Evolutionary conservation across 23 tunicate genomes (phyloP).

Genomic region (Trididemnum miniatum): DNA sequence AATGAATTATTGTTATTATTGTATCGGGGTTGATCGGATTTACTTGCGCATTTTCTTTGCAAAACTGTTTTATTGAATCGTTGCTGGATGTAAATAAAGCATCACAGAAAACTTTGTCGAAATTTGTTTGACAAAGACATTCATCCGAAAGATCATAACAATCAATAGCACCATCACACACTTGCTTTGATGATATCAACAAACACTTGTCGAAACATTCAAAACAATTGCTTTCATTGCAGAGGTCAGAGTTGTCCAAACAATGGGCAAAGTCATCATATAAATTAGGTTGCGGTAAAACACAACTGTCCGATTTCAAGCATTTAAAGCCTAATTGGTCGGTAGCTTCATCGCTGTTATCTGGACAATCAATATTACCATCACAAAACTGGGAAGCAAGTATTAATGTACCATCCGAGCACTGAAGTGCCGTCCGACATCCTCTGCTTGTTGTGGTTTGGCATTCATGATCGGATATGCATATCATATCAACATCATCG

Average conservation of each 20-base stretch:
- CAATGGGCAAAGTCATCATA: conserved; percentile 13
- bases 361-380: neutral
- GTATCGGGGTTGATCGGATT: too few species aligned
- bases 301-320: neutral
- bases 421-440: neutral
- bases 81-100: too few species aligned
- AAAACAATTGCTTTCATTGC: neutral
- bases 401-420: neutral
- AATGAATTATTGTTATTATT: too few species aligned
- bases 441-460: too few species aligned
- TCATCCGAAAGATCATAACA: conserved; percentile 1
- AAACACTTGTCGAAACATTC: neutral
- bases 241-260: neutral
- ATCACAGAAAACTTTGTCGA: too few species aligned
- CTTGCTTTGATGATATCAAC: neutral
- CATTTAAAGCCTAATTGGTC: neutral
- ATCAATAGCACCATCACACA: neutral
- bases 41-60: too few species aligned
- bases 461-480: neutral
- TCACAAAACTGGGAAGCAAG: neutral
- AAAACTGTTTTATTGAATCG: too few species aligned
- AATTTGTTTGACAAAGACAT: neutral
- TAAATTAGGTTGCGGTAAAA: neutral
- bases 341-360: neutral
- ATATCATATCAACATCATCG: neutral